A percentile compares a stretch with the other conserved stretches of the same genome.
phyloP scores from a whole-genome alignment of 2,113 vertebrate species.

The Petroica traversi region DNA sequence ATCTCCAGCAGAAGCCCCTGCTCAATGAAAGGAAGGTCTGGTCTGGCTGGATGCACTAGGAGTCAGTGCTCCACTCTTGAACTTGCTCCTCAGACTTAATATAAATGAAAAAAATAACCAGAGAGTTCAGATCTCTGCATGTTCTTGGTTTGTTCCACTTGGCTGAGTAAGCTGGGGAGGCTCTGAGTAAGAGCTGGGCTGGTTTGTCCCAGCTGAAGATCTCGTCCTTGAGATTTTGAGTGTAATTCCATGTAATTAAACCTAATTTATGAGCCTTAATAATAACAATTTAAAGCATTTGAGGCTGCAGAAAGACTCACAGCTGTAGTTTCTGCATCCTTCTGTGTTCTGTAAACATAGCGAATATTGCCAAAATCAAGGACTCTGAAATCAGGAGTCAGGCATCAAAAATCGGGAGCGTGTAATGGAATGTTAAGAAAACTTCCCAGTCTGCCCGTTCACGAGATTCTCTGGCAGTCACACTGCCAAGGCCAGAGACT shows the following conservation, averaged over 20 bases:
- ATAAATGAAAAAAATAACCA: not conserved
- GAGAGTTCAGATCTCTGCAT: not conserved
- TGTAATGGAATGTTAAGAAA: not conserved
- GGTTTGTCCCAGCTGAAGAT: conserved; percentile 15
- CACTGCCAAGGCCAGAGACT: not conserved
- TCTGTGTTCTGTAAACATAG: conserved; percentile 15
- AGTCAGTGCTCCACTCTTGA: not conserved
- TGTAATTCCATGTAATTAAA: conserved; percentile 9
- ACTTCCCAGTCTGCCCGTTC: not conserved
- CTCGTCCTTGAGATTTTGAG: not conserved
- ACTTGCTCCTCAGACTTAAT: not conserved
- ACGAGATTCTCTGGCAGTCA: not conserved
- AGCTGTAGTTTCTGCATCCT: not conserved
- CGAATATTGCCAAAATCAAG: not conserved
- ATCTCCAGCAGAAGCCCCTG: not conserved
- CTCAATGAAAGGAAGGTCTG: not conserved
- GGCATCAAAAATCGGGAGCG: not conserved
- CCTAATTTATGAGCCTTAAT: conserved; percentile 34
- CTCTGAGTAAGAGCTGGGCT: not conserved
- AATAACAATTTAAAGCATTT: conserved; percentile 18
- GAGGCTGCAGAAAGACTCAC: not conserved
- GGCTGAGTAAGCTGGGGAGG: not conserved
- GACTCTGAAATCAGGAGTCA: not conserved
- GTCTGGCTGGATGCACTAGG: not conserved
- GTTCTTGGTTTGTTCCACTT: not conserved